Evolutionary conservation across 92 coral and sea anemone genomes (phyloP), one percentile per base, ranked within the genome.

Genomic region (Palythoa grandiflora): DNA sequence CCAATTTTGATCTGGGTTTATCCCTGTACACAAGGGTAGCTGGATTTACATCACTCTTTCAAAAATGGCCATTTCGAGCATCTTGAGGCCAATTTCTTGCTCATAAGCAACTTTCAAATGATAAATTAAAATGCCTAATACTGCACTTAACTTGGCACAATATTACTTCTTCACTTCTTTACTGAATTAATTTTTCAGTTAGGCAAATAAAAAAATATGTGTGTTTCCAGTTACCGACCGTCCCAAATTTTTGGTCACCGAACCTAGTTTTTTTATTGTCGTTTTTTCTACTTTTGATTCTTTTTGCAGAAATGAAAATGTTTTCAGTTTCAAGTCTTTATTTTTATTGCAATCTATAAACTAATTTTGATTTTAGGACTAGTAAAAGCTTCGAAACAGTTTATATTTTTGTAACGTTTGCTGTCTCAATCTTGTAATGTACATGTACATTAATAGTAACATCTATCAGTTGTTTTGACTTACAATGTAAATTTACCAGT

Each of bases 31-130:
- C 47, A 40, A 40, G 47, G 47, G 47, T 40, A 40, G 47, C 47
- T 40, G 47, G 47, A 40, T 40, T 54, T 54, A 54, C 60, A 54
- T 54, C 60, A 54, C 60, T 54, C 20, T 14, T 61, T 61, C 36
- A 36, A 61, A 61, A 61, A 61, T 61, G 68, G 68, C 68, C 28
- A 61, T 17, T 61, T 61, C 68, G 6, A 2, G 68, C 28, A 61
- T 61, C 76, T 71, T 36, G n/a, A 71, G 40, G 76, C 76, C 76
- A 71, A 36, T 40, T 1, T 40, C 47, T 54, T 54, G 60, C 60
- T 54, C 60, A 6, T 54, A 54, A 54, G 60, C 60, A 54, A 54
- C 60, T 54, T 54, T 54, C 60, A 54, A 54, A 54, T 54, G 60
- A 54, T 54, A 54, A 54, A 54, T 54, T 54, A 54, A 54, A 54